phyloP scores from a whole-genome alignment of 2,888 invertebrate species.

The Siphonodentalium dalli region DNA sequence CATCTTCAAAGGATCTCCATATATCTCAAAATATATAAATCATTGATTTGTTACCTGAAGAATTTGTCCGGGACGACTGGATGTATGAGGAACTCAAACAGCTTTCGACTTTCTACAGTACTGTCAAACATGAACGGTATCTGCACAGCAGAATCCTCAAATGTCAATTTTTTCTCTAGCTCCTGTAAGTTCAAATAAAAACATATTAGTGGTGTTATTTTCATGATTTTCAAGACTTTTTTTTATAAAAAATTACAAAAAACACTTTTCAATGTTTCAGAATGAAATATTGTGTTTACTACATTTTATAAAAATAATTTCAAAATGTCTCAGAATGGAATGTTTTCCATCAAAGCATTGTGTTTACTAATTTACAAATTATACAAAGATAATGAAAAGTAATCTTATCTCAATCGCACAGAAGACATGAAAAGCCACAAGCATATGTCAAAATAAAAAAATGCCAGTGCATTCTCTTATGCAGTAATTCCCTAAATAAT shows the following conservation, averaged over 20 bases:
- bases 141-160: slow-evolving; percentile 6
- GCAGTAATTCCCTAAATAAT: too few species aligned
- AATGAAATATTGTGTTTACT: too few species aligned
- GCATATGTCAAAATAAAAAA: neutral
- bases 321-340: too few species aligned
- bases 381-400: neutral
- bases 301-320: too few species aligned
- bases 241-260: too few species aligned
- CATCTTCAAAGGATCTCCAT: too few species aligned
- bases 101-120: slow-evolving; percentile 71
- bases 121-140: slow-evolving; percentile 65
- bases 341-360: too few species aligned
- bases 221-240: too few species aligned
- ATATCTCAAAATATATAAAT: too few species aligned
- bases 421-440: neutral
- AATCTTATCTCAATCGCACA: neutral
- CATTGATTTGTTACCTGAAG: slow-evolving; percentile 69
- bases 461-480: too few species aligned
- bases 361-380: neutral
- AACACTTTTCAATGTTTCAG: too few species aligned
- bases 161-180: slow-evolving; percentile 14
- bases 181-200: slow-evolving; percentile 10
- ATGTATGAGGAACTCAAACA: slow-evolving; percentile 78
- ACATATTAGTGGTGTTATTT: neutral
- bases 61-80: slow-evolving; percentile 73